These are phyloP conservation scores for Synanthedon tipuliformis DNA, from an alignment of 2,888 invertebrate genomes.

Conservation along the genomic window DNA sequence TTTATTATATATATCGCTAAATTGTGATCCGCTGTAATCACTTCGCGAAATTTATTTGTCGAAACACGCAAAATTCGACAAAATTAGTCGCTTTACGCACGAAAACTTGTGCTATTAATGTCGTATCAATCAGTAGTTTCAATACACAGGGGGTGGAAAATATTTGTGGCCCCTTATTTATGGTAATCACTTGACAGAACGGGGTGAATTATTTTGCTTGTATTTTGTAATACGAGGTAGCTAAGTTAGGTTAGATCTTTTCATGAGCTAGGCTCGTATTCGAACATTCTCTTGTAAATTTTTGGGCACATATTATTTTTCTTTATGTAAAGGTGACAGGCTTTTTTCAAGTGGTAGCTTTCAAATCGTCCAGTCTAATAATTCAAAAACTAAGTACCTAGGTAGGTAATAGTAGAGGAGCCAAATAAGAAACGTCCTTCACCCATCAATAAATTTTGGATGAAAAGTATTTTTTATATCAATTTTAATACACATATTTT, in stretches of 20 bases:
- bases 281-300: too few species aligned
- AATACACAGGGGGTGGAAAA: conserved; percentile 22
- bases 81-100: conserved; percentile 38
- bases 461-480: too few species aligned
- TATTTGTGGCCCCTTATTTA: conserved; percentile 32
- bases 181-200: conserved; percentile 27
- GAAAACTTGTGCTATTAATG: conserved; percentile 57
- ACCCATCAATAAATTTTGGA: too few species aligned
- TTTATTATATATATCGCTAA: conserved; percentile 20
- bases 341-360: too few species aligned
- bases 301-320: too few species aligned
- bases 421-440: too few species aligned
- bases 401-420: too few species aligned
- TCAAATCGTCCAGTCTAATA: too few species aligned
- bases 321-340: too few species aligned
- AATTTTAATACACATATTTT: too few species aligned
- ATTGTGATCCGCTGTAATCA: conserved; percentile 46
- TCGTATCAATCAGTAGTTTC: conserved; percentile 52
- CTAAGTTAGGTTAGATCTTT: conserved; percentile 5
- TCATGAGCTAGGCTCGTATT: too few species aligned
- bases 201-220: conserved; percentile 3
- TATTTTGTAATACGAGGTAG: not conserved
- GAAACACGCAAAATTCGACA: conserved; percentile 47
- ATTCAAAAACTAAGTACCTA: too few species aligned
- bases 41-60: conserved; percentile 43